Evolutionary conservation across 1,140 invertebrate species (phyloP).

Genomic region (Drosophila melanica): DNA sequence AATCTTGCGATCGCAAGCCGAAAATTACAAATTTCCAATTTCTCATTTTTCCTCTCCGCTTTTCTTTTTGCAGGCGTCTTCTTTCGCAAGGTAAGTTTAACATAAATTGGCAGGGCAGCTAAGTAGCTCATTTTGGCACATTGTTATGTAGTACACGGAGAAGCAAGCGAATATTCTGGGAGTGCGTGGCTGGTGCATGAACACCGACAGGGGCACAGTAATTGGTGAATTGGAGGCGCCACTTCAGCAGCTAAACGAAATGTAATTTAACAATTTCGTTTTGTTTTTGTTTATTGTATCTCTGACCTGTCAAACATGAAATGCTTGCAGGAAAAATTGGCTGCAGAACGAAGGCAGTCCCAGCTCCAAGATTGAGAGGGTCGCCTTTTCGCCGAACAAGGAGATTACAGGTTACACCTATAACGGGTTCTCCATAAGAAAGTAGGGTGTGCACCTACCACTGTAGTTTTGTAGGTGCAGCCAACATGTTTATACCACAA

Average conservation of each 20-base stretch:
- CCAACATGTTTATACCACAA: no score
- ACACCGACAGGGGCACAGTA: constrained; percentile 88
- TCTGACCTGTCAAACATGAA: constrained; percentile 1
- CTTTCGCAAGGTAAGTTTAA: constrained; percentile 69
- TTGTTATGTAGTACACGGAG: constrained; percentile 86
- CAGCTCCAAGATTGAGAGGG: constrained; percentile 86
- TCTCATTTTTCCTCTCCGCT: constrained; percentile 1
- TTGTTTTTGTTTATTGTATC: constrained; percentile 4
- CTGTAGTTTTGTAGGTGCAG: no score
- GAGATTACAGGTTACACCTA: constrained; percentile 53
- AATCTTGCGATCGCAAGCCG: constrained; percentile 5
- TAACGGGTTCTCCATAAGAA: constrained; percentile 49
- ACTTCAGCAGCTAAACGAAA: constrained; percentile 85
- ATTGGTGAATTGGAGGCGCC: constrained; percentile 87
- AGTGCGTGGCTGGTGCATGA: constrained; percentile 89
- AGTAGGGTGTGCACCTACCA: neutral
- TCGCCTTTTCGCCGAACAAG: constrained; percentile 84
- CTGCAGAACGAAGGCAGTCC: constrained; percentile 86
- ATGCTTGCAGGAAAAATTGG: constrained; percentile 65
- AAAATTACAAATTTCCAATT: constrained; percentile 12
- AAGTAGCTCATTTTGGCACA: neutral
- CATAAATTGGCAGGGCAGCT: neutral
- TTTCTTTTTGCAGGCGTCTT: constrained; percentile 59
- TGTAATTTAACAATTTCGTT: constrained; percentile 84
- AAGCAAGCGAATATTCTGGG: constrained; percentile 86